Conservation (phyloP, 2,797 vertebrate species). For the Agapornis canus region DNA sequence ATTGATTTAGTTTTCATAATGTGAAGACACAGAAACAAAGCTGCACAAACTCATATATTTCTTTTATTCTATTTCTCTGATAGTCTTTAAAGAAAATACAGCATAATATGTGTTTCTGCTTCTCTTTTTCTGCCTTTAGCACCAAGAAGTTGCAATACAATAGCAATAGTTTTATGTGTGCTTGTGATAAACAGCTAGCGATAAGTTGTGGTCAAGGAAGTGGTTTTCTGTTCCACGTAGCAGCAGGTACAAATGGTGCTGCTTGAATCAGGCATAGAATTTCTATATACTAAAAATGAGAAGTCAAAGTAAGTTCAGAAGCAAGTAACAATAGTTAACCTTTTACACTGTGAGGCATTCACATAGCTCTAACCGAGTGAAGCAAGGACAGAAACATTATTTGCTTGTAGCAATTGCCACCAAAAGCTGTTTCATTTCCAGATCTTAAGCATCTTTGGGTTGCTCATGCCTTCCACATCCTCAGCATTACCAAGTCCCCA, state of each 20-base stretch:
- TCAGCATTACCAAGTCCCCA: conserved; percentile 21
- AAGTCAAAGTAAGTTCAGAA: conserved; percentile 59
- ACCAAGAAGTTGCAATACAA: background rate
- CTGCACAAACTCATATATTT: background rate
- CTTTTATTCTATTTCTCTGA: background rate
- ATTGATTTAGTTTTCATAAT: background rate
- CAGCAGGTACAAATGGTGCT: background rate
- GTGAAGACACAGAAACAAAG: background rate
- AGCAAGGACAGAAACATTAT: background rate
- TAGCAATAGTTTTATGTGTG: conserved; percentile 5
- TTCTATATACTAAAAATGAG: conserved; percentile 44
- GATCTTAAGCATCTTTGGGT: background rate
- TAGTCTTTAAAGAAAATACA: background rate
- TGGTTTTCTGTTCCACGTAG: conserved; percentile 45
- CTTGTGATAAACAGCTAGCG: conserved; percentile 45
- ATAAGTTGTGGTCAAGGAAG: conserved; percentile 49
- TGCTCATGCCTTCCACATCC: background rate
- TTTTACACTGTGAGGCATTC: background rate
- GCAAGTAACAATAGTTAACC: background rate
- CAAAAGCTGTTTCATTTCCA: background rate
- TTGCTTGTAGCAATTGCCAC: background rate
- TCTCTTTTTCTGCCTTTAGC: conserved; percentile 33
- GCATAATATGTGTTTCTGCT: background rate
- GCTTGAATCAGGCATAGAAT: background rate
- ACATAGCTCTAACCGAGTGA: accelerated